A percentile compares a stretch with the other conserved stretches of the same genome.
Evolutionary conservation across 2,888 invertebrate genomes (phyloP).

Genomic region (Lysandra bellargus): DNA sequence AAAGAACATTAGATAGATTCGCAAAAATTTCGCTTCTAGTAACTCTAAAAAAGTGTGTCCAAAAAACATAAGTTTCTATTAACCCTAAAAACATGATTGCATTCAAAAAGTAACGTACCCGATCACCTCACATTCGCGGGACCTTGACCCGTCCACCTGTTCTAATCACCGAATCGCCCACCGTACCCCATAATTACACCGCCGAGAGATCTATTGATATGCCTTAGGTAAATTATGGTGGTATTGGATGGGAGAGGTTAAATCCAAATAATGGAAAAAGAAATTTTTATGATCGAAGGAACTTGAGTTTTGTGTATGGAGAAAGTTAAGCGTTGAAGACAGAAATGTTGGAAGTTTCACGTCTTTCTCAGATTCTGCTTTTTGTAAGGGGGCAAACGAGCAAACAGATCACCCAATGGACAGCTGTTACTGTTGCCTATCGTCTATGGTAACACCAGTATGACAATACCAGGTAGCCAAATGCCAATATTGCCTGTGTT

Average conservation of each 20-base stretch:
- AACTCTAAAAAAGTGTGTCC: too few relatives aligned
- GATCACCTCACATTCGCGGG: slow-evolving; percentile 21
- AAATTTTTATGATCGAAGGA: background rate
- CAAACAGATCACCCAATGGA: too few relatives aligned
- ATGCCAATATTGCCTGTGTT: too few relatives aligned
- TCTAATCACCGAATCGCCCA: slow-evolving; percentile 51
- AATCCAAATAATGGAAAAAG: background rate
- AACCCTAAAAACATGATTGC: background rate
- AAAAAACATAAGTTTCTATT: too few relatives aligned
- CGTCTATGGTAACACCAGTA: too few relatives aligned
- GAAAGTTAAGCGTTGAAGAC: background rate
- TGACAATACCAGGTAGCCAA: too few relatives aligned
- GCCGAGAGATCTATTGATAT: background rate
- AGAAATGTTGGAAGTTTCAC: too few relatives aligned
- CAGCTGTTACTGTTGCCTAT: too few relatives aligned
- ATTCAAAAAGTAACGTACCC: background rate
- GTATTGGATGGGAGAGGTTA: background rate
- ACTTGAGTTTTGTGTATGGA: background rate
- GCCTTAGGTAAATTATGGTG: slow-evolving; percentile 6
- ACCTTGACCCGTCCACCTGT: slow-evolving; percentile 61
- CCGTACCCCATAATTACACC: slow-evolving; percentile 20
- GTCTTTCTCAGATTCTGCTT: too few relatives aligned
- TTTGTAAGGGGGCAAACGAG: too few relatives aligned
- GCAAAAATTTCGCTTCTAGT: too few relatives aligned
- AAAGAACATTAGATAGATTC: too few relatives aligned